Evolutionary conservation across 2,888 invertebrate genomes (phyloP).

Genomic region (Xestia ashworthii): DNA sequence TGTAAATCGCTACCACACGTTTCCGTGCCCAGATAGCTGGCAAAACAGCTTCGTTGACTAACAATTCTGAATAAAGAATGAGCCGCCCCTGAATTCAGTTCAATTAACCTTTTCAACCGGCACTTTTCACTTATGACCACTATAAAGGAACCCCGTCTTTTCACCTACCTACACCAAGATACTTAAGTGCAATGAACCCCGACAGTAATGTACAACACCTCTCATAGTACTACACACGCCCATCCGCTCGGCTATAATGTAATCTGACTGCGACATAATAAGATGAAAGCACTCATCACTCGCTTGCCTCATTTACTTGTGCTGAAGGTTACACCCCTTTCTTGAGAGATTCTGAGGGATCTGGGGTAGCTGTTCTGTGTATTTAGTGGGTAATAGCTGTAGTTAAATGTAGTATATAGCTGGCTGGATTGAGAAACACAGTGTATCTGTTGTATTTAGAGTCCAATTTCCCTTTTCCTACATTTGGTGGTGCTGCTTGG

Average conservation of each 20-base stretch:
- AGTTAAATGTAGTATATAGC: not conserved
- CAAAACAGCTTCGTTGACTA: not conserved
- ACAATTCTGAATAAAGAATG: not conserved
- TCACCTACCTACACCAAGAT: conserved; percentile 8
- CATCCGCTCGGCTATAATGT: conserved; percentile 54
- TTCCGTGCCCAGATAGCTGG: not conserved
- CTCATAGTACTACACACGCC: conserved; percentile 17
- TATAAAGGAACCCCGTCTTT: not conserved
- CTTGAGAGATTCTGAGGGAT: conserved; percentile 17
- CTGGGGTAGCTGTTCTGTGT: not conserved
- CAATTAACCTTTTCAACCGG: not conserved
- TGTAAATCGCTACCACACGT: not conserved
- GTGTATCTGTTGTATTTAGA: not conserved
- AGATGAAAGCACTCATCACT: conserved; percentile 70
- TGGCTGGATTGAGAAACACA: not conserved
- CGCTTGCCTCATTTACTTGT: conserved; percentile 64
- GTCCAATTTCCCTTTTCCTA: not conserved
- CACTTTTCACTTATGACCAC: not conserved
- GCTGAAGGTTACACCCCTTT: conserved; percentile 28
- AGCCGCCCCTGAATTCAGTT: not conserved
- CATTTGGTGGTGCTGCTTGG: not conserved
- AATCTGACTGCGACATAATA: conserved; percentile 69
- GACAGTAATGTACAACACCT: conserved; percentile 16
- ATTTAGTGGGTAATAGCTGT: conserved; percentile 11
- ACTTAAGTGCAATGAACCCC: conserved; percentile 45